A percentile compares a stretch with the other conserved stretches of the same genome.
Evolutionary conservation across 2,888 invertebrate genomes (phyloP).

Genomic region (Agrilus biguttatus): DNA sequence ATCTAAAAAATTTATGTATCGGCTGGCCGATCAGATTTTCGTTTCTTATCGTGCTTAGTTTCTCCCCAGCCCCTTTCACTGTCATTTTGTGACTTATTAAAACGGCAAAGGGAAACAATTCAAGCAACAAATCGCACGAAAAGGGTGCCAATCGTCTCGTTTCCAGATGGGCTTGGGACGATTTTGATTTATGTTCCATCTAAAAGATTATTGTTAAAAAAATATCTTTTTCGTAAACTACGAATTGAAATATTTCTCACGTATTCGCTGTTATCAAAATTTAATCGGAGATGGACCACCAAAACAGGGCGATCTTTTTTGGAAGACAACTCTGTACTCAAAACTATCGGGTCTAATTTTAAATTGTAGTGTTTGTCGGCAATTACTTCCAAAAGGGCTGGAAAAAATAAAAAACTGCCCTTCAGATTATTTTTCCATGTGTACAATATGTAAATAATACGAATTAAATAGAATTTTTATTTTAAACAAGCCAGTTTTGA

Average conservation of each 20-base stretch:
- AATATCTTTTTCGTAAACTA: too few relatives aligned
- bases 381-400: constrained; percentile 52
- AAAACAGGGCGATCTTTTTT: constrained; percentile 35
- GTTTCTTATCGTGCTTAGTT: constrained; percentile 55
- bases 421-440: too few relatives aligned
- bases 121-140: constrained; percentile 55
- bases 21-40: constrained; percentile 37
- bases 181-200: constrained; percentile 12
- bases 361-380: constrained; percentile 70
- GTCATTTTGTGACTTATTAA: constrained; percentile 62
- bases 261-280: constrained; percentile 78
- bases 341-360: constrained; percentile 52
- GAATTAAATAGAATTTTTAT: too few relatives aligned
- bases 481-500: too few relatives aligned
- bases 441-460: too few relatives aligned
- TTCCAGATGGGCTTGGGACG: constrained; percentile 15
- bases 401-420: too few relatives aligned
- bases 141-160: constrained; percentile 40
- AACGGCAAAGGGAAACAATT: constrained; percentile 79
- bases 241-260: constrained; percentile 28
- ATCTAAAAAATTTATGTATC: constrained; percentile 55
- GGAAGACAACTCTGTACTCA: constrained; percentile 44
- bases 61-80: constrained; percentile 65
- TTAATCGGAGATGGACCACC: constrained; percentile 56
- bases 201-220: constrained; percentile 9